Conservation (phyloP, 2,888 invertebrate species). For the Megaustenia siamemsis region DNA sequence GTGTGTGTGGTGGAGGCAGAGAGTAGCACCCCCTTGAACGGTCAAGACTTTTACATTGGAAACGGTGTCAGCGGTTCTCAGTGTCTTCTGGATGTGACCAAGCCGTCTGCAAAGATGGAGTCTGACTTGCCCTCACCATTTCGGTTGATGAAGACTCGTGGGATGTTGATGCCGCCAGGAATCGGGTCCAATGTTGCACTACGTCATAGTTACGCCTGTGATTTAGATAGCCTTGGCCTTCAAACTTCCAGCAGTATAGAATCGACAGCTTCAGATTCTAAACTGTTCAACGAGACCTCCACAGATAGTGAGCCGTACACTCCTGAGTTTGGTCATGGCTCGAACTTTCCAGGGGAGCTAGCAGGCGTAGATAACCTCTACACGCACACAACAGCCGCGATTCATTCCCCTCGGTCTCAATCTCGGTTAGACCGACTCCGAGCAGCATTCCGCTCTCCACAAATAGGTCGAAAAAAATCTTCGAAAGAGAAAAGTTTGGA, state of each 20-base stretch:
- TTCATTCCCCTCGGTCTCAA: not conserved
- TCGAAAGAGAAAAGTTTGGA: slow-evolving; percentile 14
- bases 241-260: slow-evolving; percentile 39
- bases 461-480: slow-evolving; percentile 37
- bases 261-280: slow-evolving; percentile 34
- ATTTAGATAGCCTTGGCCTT: not conserved
- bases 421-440: slow-evolving; percentile 29
- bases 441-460: slow-evolving; percentile 44
- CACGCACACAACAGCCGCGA: not conserved
- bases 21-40: not conserved
- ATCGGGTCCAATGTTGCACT: not conserved
- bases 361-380: not conserved
- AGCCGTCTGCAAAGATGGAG: not conserved
- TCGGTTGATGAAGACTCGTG: not conserved
- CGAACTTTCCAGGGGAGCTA: slow-evolving; percentile 36
- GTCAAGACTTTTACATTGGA: not conserved
- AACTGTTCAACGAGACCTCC: slow-evolving; percentile 32
- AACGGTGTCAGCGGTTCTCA: not conserved
- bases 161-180: not conserved
- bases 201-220: slow-evolving; percentile 28
- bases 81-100: not conserved
- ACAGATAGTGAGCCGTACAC: slow-evolving; percentile 33
- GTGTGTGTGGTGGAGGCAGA: not conserved
- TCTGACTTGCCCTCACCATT: not conserved
- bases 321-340: slow-evolving; percentile 1